Evolutionary conservation across 1,140 invertebrate genomes (phyloP), one percentile per base, ranked within the genome.

Genomic region (Ectropis grisescens): DNA sequence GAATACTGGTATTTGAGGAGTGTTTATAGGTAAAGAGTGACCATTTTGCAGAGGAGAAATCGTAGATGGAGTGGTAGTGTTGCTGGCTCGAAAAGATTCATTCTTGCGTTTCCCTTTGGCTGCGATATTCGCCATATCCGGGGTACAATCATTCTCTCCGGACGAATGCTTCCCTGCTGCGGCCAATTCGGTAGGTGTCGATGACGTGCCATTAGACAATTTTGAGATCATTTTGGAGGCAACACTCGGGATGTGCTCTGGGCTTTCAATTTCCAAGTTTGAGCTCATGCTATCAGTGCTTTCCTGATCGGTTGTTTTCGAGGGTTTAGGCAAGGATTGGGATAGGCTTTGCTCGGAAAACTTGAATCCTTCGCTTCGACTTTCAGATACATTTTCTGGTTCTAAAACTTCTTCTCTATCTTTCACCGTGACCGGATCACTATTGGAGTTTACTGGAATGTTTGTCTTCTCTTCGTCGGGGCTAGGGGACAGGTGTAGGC

Each of bases 1-100:
- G 30, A 83, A 83, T 6, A 66, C 41, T 2, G 82, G 82, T 12
- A 65, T 50, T 41, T 68, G 70, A 5, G 67, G 79, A 10, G 68
- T 80, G 40, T 46, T 61, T 2, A 64, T 46, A 8, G 66, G 68
- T 14, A 81, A 44, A 0, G 70, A 74, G 35, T 83, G 80, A 0
- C 80, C 82, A 37, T 82, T 82, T 29, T 70, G 67, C 9, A 82
- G 41, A 1, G 79, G 80, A 1, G 82, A 83, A 40, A 80, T 80
- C 0, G 76, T 79, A 2, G 79, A 81, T 1, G 76, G 76, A 11
- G 76, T 81, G n/a, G 71, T 76, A 6, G 59, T 69, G 11, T 74
- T 78, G 34, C 66, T 79, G 2, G 43, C 52, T 33, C 67, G 37
- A 23, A 75, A 81, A 0, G 65, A 70, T 5, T 78, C 72, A 34